These are phyloP conservation scores for Sialia sialis DNA, from an alignment of 2,113 vertebrate genomes.

Conservation along the genomic window DNA sequence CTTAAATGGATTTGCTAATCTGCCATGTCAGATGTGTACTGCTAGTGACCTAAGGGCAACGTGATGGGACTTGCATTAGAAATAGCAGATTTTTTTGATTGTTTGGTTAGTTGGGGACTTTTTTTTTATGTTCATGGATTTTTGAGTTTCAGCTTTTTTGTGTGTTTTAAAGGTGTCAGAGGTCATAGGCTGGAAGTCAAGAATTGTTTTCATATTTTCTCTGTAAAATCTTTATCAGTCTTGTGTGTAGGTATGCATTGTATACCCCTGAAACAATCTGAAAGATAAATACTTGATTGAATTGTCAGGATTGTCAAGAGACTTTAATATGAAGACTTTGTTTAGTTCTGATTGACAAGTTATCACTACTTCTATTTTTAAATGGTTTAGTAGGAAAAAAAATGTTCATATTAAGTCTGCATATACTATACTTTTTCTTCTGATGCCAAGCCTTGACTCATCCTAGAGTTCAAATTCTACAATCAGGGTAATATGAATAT, in stretches of 20 bases:
- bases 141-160: background rate
- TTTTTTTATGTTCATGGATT: background rate
- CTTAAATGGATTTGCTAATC: background rate
- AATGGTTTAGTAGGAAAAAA: background rate
- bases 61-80: background rate
- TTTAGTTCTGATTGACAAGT: background rate
- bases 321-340: background rate
- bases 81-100: background rate
- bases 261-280: background rate
- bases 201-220: background rate
- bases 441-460: background rate
- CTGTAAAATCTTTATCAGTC: background rate
- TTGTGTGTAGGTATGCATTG: background rate
- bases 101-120: rapidly evolving
- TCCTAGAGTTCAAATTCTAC: background rate
- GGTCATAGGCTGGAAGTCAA: background rate
- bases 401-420: background rate
- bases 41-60: background rate
- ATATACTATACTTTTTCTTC: background rate
- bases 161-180: background rate
- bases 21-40: background rate
- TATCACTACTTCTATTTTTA: background rate
- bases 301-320: background rate
- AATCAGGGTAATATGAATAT: rapidly evolving
- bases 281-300: background rate